Evolutionary conservation across 2,888 invertebrate species (phyloP).

Genomic region (Stictocephala bisonia): DNA sequence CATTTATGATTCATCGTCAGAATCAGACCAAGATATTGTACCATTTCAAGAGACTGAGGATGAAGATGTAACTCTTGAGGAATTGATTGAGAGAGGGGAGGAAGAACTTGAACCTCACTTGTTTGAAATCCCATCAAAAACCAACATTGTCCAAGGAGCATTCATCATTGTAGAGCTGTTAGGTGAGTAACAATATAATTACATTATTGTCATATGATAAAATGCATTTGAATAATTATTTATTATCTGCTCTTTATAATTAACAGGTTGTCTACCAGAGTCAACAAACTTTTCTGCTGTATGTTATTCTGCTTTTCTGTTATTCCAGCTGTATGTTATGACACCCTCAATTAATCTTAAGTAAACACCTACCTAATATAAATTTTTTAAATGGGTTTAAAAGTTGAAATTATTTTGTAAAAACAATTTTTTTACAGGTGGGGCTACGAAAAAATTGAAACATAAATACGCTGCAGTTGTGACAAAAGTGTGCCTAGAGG

Average conservation of each 20-base stretch:
- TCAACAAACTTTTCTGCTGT: too few species aligned
- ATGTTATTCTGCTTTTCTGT: too few species aligned
- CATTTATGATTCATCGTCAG: slow-evolving; percentile 8
- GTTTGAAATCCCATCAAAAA: background rate
- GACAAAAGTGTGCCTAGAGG: background rate
- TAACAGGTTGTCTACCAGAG: too few species aligned
- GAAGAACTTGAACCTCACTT: too few species aligned
- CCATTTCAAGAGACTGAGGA: too few species aligned
- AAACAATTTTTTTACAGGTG: background rate
- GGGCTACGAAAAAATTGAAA: background rate
- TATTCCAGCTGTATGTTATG: too few species aligned
- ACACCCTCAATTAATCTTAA: background rate
- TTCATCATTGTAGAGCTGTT: background rate
- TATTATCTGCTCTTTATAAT: too few species aligned
- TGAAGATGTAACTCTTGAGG: too few species aligned
- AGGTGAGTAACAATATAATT: background rate
- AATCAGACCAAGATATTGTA: slow-evolving; percentile 9
- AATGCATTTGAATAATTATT: too few species aligned
- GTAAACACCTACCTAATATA: background rate
- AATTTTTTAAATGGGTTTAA: background rate
- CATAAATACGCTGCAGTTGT: background rate
- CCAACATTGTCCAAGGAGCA: background rate
- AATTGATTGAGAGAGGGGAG: too few species aligned
- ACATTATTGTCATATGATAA: too few species aligned
- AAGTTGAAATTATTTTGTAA: background rate